Evolutionary conservation across 2,113 vertebrate genomes (phyloP).

Genomic region (Nothocercus nigrocapillus): DNA sequence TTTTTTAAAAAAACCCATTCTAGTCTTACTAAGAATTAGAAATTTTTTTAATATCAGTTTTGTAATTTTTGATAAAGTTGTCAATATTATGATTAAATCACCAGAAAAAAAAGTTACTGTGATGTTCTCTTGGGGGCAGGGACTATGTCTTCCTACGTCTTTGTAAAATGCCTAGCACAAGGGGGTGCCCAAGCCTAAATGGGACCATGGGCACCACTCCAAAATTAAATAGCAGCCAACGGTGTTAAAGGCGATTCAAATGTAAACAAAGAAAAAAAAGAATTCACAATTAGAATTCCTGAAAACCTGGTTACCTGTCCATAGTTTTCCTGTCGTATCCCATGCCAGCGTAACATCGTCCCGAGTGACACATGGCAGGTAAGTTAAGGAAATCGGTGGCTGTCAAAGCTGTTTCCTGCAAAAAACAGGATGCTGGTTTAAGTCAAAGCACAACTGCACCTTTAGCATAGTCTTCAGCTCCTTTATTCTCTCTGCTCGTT

Average conservation of each 20-base stretch:
- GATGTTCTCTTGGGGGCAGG: conserved; percentile 76
- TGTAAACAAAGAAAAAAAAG: neutral
- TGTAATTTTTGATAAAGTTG: conserved; percentile 80
- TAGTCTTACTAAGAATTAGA: conserved; percentile 77
- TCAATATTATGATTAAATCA: conserved; percentile 78
- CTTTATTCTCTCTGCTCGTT: neutral
- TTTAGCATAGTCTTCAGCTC: neutral
- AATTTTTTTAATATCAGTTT: conserved; percentile 76
- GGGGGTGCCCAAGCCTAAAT: conserved; percentile 1
- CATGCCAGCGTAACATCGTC: fast-evolving
- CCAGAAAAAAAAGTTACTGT: conserved; percentile 74
- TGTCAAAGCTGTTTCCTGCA: neutral
- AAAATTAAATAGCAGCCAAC: neutral
- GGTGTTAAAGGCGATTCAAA: neutral
- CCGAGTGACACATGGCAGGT: neutral
- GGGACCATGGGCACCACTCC: neutral
- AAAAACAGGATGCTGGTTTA: neutral
- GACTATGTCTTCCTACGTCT: conserved; percentile 6
- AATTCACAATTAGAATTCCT: neutral
- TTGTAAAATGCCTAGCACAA: neutral
- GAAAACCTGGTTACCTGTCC: fast-evolving
- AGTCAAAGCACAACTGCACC: fast-evolving
- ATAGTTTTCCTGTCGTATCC: neutral
- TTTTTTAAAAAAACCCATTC: conserved; percentile 69
- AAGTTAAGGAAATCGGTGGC: neutral